These are phyloP conservation scores for Eutrigla gurnardus DNA, from an alignment of 2,797 vertebrate genomes.

Conservation along the genomic window DNA sequence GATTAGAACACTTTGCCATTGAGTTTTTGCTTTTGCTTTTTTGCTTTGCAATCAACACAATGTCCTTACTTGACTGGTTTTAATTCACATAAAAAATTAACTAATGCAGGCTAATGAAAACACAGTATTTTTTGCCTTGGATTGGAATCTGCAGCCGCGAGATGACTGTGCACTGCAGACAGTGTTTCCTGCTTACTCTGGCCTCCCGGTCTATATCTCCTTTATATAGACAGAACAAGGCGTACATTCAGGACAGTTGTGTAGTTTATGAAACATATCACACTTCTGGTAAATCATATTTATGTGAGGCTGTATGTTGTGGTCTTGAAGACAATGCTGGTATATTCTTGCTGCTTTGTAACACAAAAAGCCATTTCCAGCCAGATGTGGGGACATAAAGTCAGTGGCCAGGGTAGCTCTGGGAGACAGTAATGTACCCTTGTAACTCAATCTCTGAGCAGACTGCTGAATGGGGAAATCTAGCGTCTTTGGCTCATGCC, in stretches of 20 bases:
- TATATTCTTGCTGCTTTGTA: slow-evolving; percentile 29
- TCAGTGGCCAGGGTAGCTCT: slow-evolving; percentile 45
- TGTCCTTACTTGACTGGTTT: background rate
- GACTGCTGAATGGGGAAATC: slow-evolving; percentile 57
- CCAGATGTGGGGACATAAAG: slow-evolving; percentile 52
- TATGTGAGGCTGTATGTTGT: slow-evolving; percentile 3
- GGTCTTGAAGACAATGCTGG: slow-evolving; percentile 25
- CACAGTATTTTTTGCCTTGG: slow-evolving; percentile 10
- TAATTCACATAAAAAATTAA: slow-evolving; percentile 20
- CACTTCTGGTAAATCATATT: slow-evolving; percentile 44
- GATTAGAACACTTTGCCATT: background rate
- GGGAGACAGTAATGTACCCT: slow-evolving; percentile 67
- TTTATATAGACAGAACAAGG: slow-evolving; percentile 36
- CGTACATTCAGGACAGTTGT: slow-evolving; percentile 28
- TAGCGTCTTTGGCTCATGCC: slow-evolving; percentile 49
- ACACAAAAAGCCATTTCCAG: slow-evolving; percentile 43
- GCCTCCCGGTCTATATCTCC: slow-evolving; percentile 38
- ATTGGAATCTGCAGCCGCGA: slow-evolving; percentile 23
- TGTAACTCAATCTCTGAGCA: slow-evolving; percentile 74
- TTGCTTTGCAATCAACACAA: too few species aligned
- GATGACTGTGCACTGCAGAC: slow-evolving; percentile 17
- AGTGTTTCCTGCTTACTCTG: slow-evolving; percentile 26
- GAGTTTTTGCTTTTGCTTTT: too few species aligned
- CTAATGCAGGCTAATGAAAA: slow-evolving; percentile 43
- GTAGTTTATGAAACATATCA: slow-evolving; percentile 35